phyloP scores from a whole-genome alignment of 2,113 vertebrate genomes.

The Microcebus tavaratra region DNA sequence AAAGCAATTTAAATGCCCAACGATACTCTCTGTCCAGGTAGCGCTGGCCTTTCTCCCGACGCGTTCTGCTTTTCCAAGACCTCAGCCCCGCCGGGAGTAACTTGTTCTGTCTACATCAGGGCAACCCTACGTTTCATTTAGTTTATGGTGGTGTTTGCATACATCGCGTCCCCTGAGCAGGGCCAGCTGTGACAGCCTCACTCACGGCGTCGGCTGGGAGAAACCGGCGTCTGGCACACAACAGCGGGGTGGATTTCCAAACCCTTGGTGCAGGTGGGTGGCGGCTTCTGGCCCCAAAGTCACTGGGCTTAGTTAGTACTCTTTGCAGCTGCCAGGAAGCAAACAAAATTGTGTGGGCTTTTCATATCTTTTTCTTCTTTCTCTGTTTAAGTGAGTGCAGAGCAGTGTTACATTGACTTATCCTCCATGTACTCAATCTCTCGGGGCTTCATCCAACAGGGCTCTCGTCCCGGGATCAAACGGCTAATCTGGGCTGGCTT shows the following conservation, averaged over 20 bases:
- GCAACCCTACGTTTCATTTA: background rate
- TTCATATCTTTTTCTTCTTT: fast-evolving
- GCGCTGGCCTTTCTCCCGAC: background rate
- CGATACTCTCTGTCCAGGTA: background rate
- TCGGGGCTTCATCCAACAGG: constrained; percentile 59
- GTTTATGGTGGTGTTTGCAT: background rate
- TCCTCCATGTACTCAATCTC: constrained; percentile 12
- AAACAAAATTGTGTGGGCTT: background rate
- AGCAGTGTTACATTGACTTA: constrained; percentile 34
- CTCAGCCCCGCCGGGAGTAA: background rate
- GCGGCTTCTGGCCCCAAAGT: background rate
- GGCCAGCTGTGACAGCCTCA: background rate
- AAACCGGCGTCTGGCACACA: background rate
- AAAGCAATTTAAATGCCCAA: background rate
- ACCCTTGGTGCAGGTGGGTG: background rate
- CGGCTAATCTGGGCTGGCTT: background rate
- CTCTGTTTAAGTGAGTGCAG: constrained; percentile 10
- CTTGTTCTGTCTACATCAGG: background rate
- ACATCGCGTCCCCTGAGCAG: background rate
- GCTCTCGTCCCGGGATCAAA: constrained; percentile 13
- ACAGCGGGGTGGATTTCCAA: background rate
- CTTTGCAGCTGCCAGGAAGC: background rate
- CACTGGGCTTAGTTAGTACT: background rate
- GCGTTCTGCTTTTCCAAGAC: background rate
- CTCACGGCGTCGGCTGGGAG: background rate